Evolutionary conservation across 2,113 vertebrate genomes (phyloP), one percentile per base, ranked within the genome.

Genomic region (Ageneiosus marmoratus): DNA sequence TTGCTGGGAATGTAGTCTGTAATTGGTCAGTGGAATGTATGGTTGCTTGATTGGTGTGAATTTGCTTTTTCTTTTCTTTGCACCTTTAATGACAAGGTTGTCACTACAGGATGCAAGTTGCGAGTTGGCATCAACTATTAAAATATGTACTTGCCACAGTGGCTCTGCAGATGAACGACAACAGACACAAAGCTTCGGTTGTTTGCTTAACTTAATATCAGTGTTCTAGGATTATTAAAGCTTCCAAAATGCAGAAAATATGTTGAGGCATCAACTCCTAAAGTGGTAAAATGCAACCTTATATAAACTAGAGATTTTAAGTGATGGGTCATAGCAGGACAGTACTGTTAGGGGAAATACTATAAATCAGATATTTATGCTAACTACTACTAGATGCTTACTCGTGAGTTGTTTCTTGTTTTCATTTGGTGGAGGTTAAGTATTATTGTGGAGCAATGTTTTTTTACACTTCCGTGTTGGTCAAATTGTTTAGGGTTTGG

Each of bases 11-110:
- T 83, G 75, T 29, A 27, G 37, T 46, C 1, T 44, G 10, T 69
- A 20, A 69, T 20, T 48, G 51, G 51, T 78, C 58, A 5, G n/a
- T 82, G 74, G 74, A 74, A 84, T 84, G 86, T 82, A 18, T 56
- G 62, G 58, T 37, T 72, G 79, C 65, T 24, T 55, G 80, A 67
- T 75, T 22, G 73, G 60, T 67, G 22, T 22, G 32, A 37, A 44
- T 76, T 58, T 34, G 24, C 22, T 37, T 53, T 80, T n/a, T 22
- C 5, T 29, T 83, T 83, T 34, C 10, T 83, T 34, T 83, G 41
- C 22, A 51, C 72, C 27, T 46, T 56, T n/a, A 62, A 16, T 20
- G 41, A 48, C 34, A 69, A 76, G 22, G 69, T 63, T 53, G 32
- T 15, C 32, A 29, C 29, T 73, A 58, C 58, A 32, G 56, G 58